These are phyloP conservation scores for Noctua janthe DNA, from an alignment of 2,888 invertebrate genomes.

Conservation along the genomic window DNA sequence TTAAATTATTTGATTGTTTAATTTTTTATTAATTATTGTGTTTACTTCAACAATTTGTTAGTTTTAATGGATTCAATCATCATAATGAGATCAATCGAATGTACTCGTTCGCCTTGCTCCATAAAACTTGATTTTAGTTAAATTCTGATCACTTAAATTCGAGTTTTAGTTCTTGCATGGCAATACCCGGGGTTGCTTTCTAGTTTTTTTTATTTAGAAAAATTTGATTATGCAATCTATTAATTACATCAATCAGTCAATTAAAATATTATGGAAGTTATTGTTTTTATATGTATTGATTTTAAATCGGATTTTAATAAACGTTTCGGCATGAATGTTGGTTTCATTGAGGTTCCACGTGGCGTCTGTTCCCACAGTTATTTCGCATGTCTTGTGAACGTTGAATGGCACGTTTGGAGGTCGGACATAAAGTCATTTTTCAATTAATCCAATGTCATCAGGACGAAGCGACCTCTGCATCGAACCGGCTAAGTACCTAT, in stretches of 20 bases:
- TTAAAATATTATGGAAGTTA: constrained; percentile 64
- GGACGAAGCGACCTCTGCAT: constrained; percentile 83
- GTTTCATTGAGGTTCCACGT: constrained; percentile 72
- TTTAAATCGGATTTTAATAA: constrained; percentile 82
- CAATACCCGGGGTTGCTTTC: constrained; percentile 88
- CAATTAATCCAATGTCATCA: constrained; percentile 88
- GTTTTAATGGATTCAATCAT: constrained; percentile 68
- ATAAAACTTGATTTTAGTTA: constrained; percentile 88
- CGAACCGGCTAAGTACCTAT: constrained; percentile 73
- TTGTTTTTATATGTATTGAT: constrained; percentile 76
- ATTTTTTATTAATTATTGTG: constrained; percentile 75
- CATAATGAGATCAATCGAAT: constrained; percentile 75
- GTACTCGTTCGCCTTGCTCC: constrained; percentile 83
- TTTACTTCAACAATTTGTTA: constrained; percentile 87
- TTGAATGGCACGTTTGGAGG: constrained; percentile 81
- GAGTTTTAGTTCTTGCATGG: constrained; percentile 89
- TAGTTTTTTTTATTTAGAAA: constrained; percentile 86
- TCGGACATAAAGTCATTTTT: constrained; percentile 86
- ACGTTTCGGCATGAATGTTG: constrained; percentile 81
- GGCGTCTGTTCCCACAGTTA: constrained; percentile 78
- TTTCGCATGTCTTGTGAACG: constrained; percentile 74
- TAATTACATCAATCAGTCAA: constrained; percentile 70
- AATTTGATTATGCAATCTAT: constrained; percentile 89
- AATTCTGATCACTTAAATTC: constrained; percentile 81
- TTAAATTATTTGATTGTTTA: constrained; percentile 74